Evolutionary conservation across 2,113 vertebrate species (phyloP).

Genomic region (Pipra filicauda): DNA sequence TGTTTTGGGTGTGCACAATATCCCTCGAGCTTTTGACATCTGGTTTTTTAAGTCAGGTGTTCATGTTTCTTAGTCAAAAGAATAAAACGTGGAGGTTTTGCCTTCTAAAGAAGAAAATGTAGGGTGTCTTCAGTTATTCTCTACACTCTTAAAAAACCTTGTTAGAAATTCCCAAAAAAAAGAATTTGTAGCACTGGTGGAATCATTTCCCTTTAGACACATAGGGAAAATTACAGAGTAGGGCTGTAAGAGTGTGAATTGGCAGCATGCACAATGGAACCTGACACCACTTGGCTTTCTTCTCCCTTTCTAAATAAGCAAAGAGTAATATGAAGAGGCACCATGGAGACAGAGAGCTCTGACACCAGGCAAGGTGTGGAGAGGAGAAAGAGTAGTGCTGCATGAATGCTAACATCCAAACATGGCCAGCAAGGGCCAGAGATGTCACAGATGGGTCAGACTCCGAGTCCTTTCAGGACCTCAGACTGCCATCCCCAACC

Average conservation of each 20-base stretch:
- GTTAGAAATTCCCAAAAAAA: neutral
- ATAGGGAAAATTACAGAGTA: slow-evolving; percentile 1
- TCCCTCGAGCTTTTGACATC: neutral
- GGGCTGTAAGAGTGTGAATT: neutral
- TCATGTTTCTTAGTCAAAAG: neutral
- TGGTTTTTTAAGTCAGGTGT: slow-evolving; percentile 11
- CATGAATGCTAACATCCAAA: neutral
- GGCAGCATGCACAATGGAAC: neutral
- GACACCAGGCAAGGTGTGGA: neutral
- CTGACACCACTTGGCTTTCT: slow-evolving; percentile 28
- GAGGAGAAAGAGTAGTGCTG: neutral
- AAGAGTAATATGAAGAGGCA: slow-evolving; percentile 24
- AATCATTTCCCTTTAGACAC: neutral
- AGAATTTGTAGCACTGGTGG: neutral
- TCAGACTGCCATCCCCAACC: neutral
- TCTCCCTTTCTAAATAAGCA: slow-evolving; percentile 2
- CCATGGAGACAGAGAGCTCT: neutral
- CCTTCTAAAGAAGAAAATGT: neutral
- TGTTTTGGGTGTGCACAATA: neutral
- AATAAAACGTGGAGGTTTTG: neutral
- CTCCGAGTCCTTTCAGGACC: neutral
- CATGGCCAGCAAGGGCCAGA: neutral
- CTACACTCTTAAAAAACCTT: neutral
- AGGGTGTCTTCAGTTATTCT: neutral
- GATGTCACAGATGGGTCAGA: neutral